Conservation (phyloP, 2,888 invertebrate genomes). For the Parnassius orleans region DNA sequence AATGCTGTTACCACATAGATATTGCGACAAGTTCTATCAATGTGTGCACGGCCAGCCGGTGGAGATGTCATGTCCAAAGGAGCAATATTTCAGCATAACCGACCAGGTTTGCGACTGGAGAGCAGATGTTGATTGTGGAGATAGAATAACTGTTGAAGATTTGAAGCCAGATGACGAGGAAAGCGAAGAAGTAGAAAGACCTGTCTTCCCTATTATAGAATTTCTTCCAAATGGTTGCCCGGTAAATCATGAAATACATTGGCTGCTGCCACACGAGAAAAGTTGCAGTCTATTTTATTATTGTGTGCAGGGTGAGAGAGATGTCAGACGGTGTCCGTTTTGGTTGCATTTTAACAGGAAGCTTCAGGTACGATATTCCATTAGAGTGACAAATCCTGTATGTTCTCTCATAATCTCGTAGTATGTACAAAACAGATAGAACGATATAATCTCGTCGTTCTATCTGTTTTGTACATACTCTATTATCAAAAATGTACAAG, state of each 20-base stretch:
- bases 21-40: slow-evolving; percentile 84
- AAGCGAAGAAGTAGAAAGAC: slow-evolving; percentile 2
- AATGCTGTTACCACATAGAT: slow-evolving; percentile 77
- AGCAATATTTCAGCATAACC: slow-evolving; percentile 79
- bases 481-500: too few species aligned
- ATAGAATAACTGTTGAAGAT: slow-evolving; percentile 44
- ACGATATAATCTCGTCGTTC: too few species aligned
- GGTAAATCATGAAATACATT: slow-evolving; percentile 52
- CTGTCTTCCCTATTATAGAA: slow-evolving; percentile 13
- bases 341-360: slow-evolving; percentile 53
- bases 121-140: slow-evolving; percentile 81
- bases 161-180: not conserved
- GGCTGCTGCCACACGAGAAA: slow-evolving; percentile 55
- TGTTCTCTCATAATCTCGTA: too few species aligned
- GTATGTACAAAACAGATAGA: too few species aligned
- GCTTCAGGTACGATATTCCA: slow-evolving; percentile 46
- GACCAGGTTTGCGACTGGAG: slow-evolving; percentile 82
- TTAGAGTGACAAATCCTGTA: not conserved
- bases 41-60: slow-evolving; percentile 83
- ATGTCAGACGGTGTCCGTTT: slow-evolving; percentile 44
- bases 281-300: slow-evolving; percentile 62
- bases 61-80: slow-evolving; percentile 79
- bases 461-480: too few species aligned
- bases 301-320: slow-evolving; percentile 57
- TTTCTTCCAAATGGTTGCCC: slow-evolving; percentile 51